Conservation (phyloP, 1,140 invertebrate genomes). For the Drosophila seguyi region DNA sequence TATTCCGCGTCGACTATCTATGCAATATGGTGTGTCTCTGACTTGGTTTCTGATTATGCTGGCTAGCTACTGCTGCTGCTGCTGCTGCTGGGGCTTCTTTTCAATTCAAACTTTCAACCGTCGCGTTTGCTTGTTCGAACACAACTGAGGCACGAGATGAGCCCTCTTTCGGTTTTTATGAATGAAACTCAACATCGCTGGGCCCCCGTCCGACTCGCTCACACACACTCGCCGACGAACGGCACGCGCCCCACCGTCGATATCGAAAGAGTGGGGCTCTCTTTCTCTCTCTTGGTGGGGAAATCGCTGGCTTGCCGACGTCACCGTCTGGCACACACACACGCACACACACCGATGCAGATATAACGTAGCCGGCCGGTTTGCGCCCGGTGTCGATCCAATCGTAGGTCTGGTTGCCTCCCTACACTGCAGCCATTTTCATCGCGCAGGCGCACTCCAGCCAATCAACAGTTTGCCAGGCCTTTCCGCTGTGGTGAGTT, state of each 20-base stretch:
- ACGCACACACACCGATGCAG: constrained; percentile 12
- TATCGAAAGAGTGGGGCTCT: constrained; percentile 54
- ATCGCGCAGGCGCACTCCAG: constrained; percentile 82
- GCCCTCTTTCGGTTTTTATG: constrained; percentile 85
- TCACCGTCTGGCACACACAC: constrained; percentile 40
- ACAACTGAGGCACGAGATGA: constrained; percentile 85
- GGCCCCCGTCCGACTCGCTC: constrained; percentile 10
- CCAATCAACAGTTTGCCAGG: constrained; percentile 85
- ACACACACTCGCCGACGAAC: constrained; percentile 34
- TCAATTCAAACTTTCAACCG: constrained; percentile 68
- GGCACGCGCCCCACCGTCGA: constrained; percentile 72
- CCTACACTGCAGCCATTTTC: constrained; percentile 84
- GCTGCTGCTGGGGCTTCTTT: constrained; percentile 29
- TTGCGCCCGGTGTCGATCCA: constrained; percentile 57
- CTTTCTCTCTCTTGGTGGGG: constrained; percentile 47
- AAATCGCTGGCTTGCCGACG: constrained; percentile 52
- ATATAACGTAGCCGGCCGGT: constrained; percentile 44
- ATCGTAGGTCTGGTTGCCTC: constrained; percentile 75
- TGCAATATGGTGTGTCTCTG: constrained; percentile 26
- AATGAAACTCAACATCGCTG: constrained; percentile 83
- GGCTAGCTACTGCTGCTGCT: constrained; percentile 23
- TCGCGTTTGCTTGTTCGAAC: constrained; percentile 85
- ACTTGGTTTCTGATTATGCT: constrained; percentile 38
- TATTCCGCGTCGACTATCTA: constrained; percentile 22
- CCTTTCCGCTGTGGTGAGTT: constrained; percentile 51